These are phyloP conservation scores for Nephrocerus scutellatus DNA, from an alignment of 2,888 invertebrate species.

Conservation along the genomic window DNA sequence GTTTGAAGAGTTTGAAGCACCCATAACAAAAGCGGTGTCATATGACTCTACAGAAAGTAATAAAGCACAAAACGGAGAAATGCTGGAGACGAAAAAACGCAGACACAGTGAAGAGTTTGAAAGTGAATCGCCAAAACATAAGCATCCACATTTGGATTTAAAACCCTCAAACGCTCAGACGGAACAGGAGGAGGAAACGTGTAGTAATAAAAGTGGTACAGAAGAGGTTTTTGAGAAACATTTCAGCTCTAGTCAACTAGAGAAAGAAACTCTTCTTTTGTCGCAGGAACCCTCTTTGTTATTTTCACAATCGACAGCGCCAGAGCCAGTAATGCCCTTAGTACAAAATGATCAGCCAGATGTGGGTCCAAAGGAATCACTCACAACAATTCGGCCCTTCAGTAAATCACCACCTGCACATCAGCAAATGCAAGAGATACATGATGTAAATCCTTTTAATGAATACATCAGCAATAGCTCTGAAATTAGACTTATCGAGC, in stretches of 20 bases:
- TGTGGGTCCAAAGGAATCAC: no score
- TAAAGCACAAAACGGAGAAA: constrained; percentile 1
- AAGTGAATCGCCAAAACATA: constrained; percentile 21
- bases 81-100: not conserved
- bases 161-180: not conserved
- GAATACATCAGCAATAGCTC: no score
- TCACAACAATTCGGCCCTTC: constrained; percentile 7
- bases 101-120: constrained; percentile 23
- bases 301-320: constrained; percentile 20
- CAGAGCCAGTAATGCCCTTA: constrained; percentile 5
- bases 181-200: not conserved
- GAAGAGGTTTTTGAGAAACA: not conserved
- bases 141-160: constrained; percentile 23
- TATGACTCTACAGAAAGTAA: not conserved
- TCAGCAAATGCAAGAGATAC: constrained; percentile 7
- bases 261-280: no score
- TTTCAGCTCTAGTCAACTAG: not conserved
- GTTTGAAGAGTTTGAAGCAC: constrained; percentile 27
- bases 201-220: no score
- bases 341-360: no score
- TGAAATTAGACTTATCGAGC: no score
- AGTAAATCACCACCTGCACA: not conserved
- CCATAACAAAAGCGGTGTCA: not conserved
- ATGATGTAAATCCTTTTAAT: not conserved
- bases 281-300: no score